Conservation (phyloP, 2,888 invertebrate species). For the Himalopsyche kuldschensis region DNA sequence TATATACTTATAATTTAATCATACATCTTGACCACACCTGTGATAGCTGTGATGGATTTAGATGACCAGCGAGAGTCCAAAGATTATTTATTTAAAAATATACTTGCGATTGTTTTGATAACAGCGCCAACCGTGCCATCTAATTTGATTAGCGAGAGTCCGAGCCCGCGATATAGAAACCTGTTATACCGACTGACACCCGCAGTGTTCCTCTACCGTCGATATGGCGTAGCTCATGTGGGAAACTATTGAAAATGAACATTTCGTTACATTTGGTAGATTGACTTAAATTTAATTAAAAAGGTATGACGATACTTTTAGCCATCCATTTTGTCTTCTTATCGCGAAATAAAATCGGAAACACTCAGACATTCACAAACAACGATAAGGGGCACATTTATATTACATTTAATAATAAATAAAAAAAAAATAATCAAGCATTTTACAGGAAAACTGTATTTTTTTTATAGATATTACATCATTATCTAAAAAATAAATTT, state of each 20-base stretch:
- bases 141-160: slow-evolving; percentile 27
- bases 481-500: no score
- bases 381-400: no score
- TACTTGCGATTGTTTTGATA: neutral
- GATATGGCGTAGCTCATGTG: neutral
- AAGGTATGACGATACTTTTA: no score
- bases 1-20: no score
- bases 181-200: neutral
- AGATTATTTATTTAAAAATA: neutral
- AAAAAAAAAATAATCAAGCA: no score
- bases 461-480: no score
- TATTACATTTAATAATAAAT: no score
- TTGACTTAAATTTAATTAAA: neutral
- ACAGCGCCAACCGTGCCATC: slow-evolving; percentile 13
- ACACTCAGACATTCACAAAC: no score
- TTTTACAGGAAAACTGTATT: no score
- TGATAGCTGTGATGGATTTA: neutral
- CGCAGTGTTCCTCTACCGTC: slow-evolving; percentile 1
- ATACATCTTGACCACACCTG: neutral
- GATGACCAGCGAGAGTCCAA: neutral
- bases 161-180: slow-evolving; percentile 6
- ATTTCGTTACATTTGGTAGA: neutral
- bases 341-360: no score
- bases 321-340: no score
- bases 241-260: neutral